Base-by-base conservation (phyloP, 2,113 vertebrate species). In the Caranx melampygus region DNA sequence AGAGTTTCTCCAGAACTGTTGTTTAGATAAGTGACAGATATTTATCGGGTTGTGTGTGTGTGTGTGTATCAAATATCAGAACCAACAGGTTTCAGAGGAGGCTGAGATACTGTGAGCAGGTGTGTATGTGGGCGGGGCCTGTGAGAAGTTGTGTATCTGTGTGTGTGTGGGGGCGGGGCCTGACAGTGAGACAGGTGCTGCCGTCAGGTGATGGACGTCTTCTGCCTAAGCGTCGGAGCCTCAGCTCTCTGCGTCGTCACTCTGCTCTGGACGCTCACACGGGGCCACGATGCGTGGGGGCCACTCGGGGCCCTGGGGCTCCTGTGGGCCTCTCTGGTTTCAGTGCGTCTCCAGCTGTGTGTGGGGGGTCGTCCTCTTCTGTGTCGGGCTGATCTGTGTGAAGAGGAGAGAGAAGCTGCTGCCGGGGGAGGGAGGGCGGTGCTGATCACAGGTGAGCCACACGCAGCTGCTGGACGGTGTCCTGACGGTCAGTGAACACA, bases 381-480 rank as follows among this genome's bases (percentile, higher is more conserved):
- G 45, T 52, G 12, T 85, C 18, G 3, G 31, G 31, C 58, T 83
- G 70, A 57, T 74, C 35, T 57, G 42, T 12, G 34, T 68, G n/a
- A 40, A 16, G 0, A 3, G 13, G 15, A 78, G 13, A 31, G 63
- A 44, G 3, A 58, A 74, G 42, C 59, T 66, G 77, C 45, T 92
- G 45, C 69, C 74, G 0, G 18, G 13, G 6, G 6, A 61, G 14
- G 62, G 59, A 83, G 49, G 71, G 81, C 87, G 0, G 88, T 92
- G 18, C 85, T 94, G 26, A 74, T 92, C 8, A 93, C 92, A 91
- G 92, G 93, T 92, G 45, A 85, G 33, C 55, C 52, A 63, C 33
- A 47, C 37, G 52, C 54, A 75, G 7, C 35, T 37, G 4, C 35
- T 37, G 35, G 4, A 37, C 35, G 7, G 7, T 37, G 35, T 37